Conservation (phyloP, 1,140 invertebrate genomes). For the Polypedilum vanderplanki region DNA sequence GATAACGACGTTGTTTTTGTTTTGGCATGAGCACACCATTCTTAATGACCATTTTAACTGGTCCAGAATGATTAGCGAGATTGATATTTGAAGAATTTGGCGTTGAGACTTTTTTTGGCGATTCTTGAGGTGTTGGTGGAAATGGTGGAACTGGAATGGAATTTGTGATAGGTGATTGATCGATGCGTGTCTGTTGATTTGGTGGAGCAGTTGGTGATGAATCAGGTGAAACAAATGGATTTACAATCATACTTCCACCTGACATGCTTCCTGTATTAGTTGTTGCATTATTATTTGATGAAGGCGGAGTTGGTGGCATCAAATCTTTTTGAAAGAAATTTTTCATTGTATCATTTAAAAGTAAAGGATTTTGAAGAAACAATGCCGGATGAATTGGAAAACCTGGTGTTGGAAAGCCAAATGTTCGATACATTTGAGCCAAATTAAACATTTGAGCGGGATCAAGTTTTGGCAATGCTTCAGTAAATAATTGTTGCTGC, state of each 20-base stretch:
- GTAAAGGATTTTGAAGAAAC: slow-evolving; percentile 51
- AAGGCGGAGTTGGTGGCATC: slow-evolving; percentile 31
- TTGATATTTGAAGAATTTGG: slow-evolving; percentile 30
- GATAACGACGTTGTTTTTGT: slow-evolving; percentile 80
- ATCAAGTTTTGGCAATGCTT: slow-evolving; percentile 49
- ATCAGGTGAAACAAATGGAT: slow-evolving; percentile 22
- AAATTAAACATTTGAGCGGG: slow-evolving; percentile 49
- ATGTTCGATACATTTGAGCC: slow-evolving; percentile 48
- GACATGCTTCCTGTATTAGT: not conserved
- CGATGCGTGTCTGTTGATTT: not conserved
- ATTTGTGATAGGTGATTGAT: not conserved
- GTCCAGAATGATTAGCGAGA: slow-evolving; percentile 45
- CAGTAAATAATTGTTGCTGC: slow-evolving; percentile 54
- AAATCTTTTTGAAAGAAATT: slow-evolving; percentile 56
- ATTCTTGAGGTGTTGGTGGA: slow-evolving; percentile 22
- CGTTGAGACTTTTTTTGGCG: slow-evolving; percentile 20
- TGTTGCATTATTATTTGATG: slow-evolving; percentile 26
- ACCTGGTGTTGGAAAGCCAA: slow-evolving; percentile 42
- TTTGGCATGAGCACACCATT: slow-evolving; percentile 83
- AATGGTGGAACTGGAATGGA: not conserved
- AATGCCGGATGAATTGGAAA: slow-evolving; percentile 51
- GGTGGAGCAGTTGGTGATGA: slow-evolving; percentile 7
- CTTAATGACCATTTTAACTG: slow-evolving; percentile 82
- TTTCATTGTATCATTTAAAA: slow-evolving; percentile 56
- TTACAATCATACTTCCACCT: slow-evolving; percentile 15